phyloP scores from a whole-genome alignment of 2,888 invertebrate species.

The Actias luna region DNA sequence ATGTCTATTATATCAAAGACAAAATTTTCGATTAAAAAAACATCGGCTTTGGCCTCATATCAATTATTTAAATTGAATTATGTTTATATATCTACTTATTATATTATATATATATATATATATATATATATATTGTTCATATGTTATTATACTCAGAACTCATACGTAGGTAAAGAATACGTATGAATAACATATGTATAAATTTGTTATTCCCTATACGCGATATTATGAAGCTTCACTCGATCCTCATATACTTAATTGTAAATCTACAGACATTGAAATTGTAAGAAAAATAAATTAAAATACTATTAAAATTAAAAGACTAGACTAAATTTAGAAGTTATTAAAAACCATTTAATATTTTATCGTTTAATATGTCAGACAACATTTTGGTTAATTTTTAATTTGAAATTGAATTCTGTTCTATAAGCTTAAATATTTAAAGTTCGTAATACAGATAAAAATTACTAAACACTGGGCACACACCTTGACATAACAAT shows the following conservation, averaged over 20 bases:
- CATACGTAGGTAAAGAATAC: slow-evolving; percentile 27
- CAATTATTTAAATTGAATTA: background rate
- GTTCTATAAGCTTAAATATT: background rate
- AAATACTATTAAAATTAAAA: background rate
- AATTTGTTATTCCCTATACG: slow-evolving; percentile 1
- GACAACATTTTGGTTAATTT: too few relatives aligned
- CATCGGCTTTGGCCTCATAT: background rate
- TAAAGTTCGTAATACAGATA: background rate
- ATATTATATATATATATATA: background rate
- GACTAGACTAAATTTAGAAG: too few relatives aligned
- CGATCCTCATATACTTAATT: background rate
- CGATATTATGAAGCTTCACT: slow-evolving; percentile 1
- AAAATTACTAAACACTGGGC: background rate
- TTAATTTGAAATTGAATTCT: too few relatives aligned
- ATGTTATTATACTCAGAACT: background rate
- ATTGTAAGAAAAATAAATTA: background rate
- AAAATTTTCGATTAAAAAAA: too few relatives aligned
- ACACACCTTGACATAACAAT: background rate
- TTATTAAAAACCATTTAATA: too few relatives aligned
- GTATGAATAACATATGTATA: slow-evolving; percentile 37
- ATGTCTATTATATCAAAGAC: too few relatives aligned
- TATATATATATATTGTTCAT: background rate
- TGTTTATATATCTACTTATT: background rate
- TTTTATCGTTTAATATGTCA: background rate
- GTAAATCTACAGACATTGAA: slow-evolving; percentile 1